Base-by-base conservation (phyloP, 2,797 vertebrate genomes). In the Tiaroga cobitis region DNA sequence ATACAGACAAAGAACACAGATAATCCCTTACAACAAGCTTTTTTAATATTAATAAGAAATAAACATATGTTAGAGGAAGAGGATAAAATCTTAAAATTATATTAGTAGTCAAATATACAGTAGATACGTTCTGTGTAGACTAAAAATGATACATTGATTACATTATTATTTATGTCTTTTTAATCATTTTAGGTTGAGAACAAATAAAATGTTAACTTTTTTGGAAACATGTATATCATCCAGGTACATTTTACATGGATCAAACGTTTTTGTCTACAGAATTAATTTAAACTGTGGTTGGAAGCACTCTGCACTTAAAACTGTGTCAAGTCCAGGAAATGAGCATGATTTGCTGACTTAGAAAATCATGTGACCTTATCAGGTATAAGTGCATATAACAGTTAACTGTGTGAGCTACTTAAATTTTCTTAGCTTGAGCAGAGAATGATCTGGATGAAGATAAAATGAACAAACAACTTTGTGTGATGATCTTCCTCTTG, bases 261-360 rank as follows among this genome's bases (percentile, higher is more conserved):
- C 26, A 74, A 51, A 19, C 21, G 18, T 37, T 51, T 59, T n/a
- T 77, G 51, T 37, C 51, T 13, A 39, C 75, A n/a, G 34, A 77
- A n/a, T 16, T 77, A 0, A n/a, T 56, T 56, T 39, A 43, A 43
- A n/a, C 21, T 11, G n/a, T 79, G n/a, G 56, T 79, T 78, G 56
- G 5, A 78, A 78, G 24, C 32, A 5, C 19, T 4, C 3, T 39
- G 54, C 34, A 26, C 54, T 26, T 51, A 65, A 67, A 65, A 68
- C 61, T 80, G 78, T 67, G 63, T 69, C 63, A 54, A 37, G 11
- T 37, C 34, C 65, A 80, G 78, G 78, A 80, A 80, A 80, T 67
- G 78, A 46, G 41, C 11, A 67, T 46, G 63, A 49, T 43, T 76
- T 81, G 69, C 56, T 70, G 34, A 32, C 46, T 29, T 26, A 46